A percentile compares a stretch with the other conserved stretches of the same genome.
Conservation (phyloP, 2,113 vertebrate species). For the Salvator merianae region DNA sequence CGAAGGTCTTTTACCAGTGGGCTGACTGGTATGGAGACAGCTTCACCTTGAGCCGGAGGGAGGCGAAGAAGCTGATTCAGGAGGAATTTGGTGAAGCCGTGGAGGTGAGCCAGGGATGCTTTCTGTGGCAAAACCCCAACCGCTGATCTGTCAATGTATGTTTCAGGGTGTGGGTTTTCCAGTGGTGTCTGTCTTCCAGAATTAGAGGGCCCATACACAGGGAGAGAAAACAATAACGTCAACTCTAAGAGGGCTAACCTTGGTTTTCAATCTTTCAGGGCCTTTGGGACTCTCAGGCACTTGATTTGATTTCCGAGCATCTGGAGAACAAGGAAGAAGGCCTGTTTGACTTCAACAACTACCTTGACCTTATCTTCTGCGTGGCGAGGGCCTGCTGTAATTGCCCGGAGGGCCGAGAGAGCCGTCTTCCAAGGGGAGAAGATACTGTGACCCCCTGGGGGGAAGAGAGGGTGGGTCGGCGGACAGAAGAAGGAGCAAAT, state of each 20-base stretch:
- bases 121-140: too few species aligned
- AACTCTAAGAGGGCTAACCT: background rate
- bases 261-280: slow-evolving; percentile 50
- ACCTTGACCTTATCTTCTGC: slow-evolving; percentile 66
- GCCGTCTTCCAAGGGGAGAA: background rate
- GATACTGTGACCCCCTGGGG: background rate
- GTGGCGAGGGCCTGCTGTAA: slow-evolving; percentile 70
- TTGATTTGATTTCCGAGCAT: slow-evolving; percentile 69
- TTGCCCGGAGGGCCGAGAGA: background rate
- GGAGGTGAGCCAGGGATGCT: slow-evolving; percentile 55
- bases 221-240: too few species aligned
- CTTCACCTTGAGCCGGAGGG: slow-evolving; percentile 54
- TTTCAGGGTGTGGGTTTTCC: too few species aligned
- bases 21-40: slow-evolving; percentile 48
- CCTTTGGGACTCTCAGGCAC: slow-evolving; percentile 61
- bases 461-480: background rate
- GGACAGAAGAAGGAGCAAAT: background rate
- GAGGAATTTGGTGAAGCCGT: slow-evolving; percentile 68
- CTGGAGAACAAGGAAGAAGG: slow-evolving; percentile 69
- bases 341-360: slow-evolving; percentile 68
- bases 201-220: background rate
- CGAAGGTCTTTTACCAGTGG: slow-evolving; percentile 58
- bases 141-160: too few species aligned
- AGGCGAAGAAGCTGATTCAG: slow-evolving; percentile 66
- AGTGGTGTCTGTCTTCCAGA: background rate